phyloP scores from a whole-genome alignment of 64 coral and sea anemone species.

The Actinia equina region DNA sequence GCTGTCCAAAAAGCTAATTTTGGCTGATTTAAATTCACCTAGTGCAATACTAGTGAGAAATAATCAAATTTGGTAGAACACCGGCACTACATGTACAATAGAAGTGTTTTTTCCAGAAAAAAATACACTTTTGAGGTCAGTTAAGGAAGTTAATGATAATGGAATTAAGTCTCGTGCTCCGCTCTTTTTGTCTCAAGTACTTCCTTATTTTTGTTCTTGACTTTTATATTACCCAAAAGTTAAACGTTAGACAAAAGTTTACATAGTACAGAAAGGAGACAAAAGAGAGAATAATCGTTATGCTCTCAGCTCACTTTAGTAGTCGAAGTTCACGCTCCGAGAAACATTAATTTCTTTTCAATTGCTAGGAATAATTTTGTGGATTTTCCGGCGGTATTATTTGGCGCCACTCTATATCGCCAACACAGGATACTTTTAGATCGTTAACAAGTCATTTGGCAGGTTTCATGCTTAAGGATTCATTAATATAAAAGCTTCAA shows the following conservation, averaged over 20 bases:
- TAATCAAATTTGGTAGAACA: too few species aligned
- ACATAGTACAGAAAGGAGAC: neutral
- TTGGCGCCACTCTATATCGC: neutral
- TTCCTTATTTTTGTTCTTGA: too few species aligned
- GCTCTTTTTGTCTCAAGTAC: too few species aligned
- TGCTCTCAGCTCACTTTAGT: neutral
- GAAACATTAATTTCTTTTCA: neutral
- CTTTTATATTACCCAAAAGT: too few species aligned
- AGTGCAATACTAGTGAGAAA: too few species aligned
- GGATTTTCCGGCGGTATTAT: neutral
- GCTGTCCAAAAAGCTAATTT: neutral
- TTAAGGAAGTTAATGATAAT: too few species aligned
- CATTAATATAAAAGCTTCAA: neutral
- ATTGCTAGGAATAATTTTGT: neutral
- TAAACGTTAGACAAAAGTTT: neutral
- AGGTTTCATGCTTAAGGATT: neutral
- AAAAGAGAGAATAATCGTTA: neutral
- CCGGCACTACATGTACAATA: neutral
- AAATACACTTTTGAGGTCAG: too few species aligned
- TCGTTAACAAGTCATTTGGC: neutral
- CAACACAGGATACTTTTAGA: neutral
- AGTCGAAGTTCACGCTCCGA: neutral
- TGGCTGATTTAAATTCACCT: neutral
- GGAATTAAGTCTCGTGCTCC: too few species aligned
- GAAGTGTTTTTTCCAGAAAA: neutral